phyloP scores from a whole-genome alignment of 2,888 invertebrate species.

The Cinara cedri region DNA sequence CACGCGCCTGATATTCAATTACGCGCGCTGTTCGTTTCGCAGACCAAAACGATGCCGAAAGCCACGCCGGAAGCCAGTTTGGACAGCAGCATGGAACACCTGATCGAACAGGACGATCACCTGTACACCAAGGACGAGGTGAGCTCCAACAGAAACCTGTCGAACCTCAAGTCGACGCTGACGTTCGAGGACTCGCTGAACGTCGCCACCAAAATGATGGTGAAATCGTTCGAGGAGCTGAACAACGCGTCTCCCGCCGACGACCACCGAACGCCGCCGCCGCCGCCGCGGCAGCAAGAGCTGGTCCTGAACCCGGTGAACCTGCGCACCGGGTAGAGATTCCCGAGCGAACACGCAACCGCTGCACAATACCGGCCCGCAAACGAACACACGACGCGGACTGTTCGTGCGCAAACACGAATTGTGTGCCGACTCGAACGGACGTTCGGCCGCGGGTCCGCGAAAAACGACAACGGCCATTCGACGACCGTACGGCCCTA shows the following conservation, averaged over 20 bases:
- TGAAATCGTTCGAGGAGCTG: slow-evolving; percentile 47
- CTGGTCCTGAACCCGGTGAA: slow-evolving; percentile 29
- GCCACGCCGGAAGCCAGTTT: slow-evolving; percentile 55
- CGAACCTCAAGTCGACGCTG: slow-evolving; percentile 60
- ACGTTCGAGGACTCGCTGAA: slow-evolving; percentile 59
- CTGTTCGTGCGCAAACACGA: too few species aligned
- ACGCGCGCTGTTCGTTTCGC: neutral
- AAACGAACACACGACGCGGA: too few species aligned
- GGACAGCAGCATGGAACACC: slow-evolving; percentile 58
- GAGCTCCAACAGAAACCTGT: slow-evolving; percentile 59
- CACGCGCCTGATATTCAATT: too few species aligned
- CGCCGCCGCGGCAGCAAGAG: neutral
- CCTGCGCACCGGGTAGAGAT: slow-evolving; percentile 5
- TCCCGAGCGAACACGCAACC: too few species aligned
- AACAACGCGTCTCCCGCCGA: slow-evolving; percentile 32
- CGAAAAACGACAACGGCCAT: too few species aligned
- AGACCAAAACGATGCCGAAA: slow-evolving; percentile 30
- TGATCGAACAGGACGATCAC: slow-evolving; percentile 56
- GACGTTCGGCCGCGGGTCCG: neutral
- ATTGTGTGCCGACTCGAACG: neutral
- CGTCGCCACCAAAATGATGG: slow-evolving; percentile 47
- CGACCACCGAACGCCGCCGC: neutral
- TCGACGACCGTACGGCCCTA: too few species aligned
- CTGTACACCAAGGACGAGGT: slow-evolving; percentile 45
- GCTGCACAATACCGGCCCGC: too few species aligned